phyloP scores from a whole-genome alignment of 2,113 vertebrate genomes.

The Pongo pygmaeus region DNA sequence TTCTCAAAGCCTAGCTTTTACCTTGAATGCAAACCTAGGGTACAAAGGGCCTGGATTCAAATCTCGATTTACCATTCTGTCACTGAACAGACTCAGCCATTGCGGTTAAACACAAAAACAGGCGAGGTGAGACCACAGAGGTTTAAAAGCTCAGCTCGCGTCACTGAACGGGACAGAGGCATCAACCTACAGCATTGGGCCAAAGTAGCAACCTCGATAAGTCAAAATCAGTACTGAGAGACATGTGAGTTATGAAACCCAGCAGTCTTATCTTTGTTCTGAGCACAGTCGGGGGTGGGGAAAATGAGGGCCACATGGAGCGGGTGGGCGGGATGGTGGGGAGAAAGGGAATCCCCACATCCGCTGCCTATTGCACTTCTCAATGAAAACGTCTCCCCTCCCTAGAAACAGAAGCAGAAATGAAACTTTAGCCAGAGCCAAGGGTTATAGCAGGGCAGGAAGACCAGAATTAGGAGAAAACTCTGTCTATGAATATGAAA shows the following conservation, averaged over 20 bases:
- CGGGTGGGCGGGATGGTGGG: rapidly evolving
- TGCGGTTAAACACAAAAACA: not conserved
- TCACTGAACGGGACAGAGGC: not conserved
- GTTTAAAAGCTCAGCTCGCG: not conserved
- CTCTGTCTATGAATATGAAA: not conserved
- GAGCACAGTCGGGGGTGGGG: rapidly evolving
- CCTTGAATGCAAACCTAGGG: not conserved
- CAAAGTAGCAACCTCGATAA: too few relatives aligned
- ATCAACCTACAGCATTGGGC: too few relatives aligned
- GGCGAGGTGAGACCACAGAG: not conserved
- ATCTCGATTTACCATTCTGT: not conserved
- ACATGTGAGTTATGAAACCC: not conserved
- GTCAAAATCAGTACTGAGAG: not conserved
- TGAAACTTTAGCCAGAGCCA: not conserved
- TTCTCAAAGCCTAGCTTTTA: not conserved
- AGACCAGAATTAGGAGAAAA: not conserved
- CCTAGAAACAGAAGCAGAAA: conserved; percentile 38
- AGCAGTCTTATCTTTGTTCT: not conserved
- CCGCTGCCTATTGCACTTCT: not conserved
- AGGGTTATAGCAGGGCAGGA: not conserved
- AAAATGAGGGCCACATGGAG: rapidly evolving
- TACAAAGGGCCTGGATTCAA: not conserved
- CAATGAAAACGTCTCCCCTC: not conserved
- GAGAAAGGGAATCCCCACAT: not conserved
- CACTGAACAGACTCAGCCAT: not conserved